Evolutionary conservation across 2,888 invertebrate species (phyloP).

Genomic region (Norana najaformis): DNA sequence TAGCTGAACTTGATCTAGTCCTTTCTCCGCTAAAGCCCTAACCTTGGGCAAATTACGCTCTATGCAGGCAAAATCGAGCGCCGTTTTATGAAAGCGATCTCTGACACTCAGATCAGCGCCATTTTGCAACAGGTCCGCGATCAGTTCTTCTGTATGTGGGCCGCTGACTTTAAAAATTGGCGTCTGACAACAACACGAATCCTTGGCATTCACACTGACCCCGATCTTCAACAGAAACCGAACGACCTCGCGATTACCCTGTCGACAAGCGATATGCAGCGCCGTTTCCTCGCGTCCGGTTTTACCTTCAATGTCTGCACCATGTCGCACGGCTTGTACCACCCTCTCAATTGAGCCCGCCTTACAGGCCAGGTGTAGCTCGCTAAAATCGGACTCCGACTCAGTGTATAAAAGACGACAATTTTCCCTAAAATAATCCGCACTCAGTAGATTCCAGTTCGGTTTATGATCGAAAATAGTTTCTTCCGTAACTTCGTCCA

Average conservation of each 20-base stretch:
- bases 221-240: neutral
- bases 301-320: neutral
- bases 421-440: neutral
- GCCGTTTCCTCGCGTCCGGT: neutral
- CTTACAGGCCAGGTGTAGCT: constrained; percentile 1
- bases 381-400: neutral
- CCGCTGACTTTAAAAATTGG: neutral
- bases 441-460: neutral
- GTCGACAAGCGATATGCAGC: neutral
- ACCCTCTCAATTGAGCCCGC: neutral
- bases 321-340: neutral
- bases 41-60: neutral
- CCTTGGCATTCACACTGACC: neutral
- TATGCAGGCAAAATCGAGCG: neutral
- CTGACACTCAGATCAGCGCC: neutral
- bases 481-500: neutral
- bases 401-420: neutral
- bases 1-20: neutral
- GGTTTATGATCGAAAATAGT: neutral
- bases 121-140: neutral
- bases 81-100: neutral
- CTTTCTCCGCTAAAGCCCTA: neutral
- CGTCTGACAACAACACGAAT: neutral
- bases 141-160: neutral
- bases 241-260: neutral